Percentiles rank a stretch among this genome's conserved stretches.
Conservation (phyloP, 2,113 vertebrate genomes). For the Plestiodon gilberti region DNA sequence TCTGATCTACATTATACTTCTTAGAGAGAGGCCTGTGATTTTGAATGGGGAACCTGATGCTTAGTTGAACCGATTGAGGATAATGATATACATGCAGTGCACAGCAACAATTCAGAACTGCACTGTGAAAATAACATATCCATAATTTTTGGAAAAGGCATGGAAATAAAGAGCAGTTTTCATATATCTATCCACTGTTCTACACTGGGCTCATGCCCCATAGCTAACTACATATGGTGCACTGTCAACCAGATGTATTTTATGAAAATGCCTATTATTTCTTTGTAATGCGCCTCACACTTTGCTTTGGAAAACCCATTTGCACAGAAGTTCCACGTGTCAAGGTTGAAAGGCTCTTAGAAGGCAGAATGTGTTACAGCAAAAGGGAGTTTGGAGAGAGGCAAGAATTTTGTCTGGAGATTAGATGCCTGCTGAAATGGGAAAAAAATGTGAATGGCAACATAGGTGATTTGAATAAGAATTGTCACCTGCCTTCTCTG, state of each 20-base stretch:
- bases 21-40: no score
- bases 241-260: background rate
- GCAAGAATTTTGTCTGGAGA: constrained; percentile 12
- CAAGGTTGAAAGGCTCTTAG: constrained; percentile 4
- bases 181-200: background rate
- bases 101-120: background rate
- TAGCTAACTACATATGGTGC: background rate
- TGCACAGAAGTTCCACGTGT: constrained; percentile 9
- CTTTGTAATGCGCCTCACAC: background rate
- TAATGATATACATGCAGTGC: background rate
- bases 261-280: background rate
- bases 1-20: no score
- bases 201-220: background rate
- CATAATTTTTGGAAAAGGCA: background rate
- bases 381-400: constrained; percentile 13
- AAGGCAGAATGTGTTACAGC: constrained; percentile 19
- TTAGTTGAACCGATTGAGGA: no score
- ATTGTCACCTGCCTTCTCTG: constrained; percentile 49
- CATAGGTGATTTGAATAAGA: constrained; percentile 53
- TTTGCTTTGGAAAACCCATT: background rate
- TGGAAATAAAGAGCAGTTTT: background rate
- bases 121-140: background rate
- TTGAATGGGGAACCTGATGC: no score
- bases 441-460: constrained; percentile 41
- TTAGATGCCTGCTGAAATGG: constrained; percentile 46